Base-by-base conservation (phyloP, 2,888 invertebrate genomes). In the Lissonota sp. region DNA sequence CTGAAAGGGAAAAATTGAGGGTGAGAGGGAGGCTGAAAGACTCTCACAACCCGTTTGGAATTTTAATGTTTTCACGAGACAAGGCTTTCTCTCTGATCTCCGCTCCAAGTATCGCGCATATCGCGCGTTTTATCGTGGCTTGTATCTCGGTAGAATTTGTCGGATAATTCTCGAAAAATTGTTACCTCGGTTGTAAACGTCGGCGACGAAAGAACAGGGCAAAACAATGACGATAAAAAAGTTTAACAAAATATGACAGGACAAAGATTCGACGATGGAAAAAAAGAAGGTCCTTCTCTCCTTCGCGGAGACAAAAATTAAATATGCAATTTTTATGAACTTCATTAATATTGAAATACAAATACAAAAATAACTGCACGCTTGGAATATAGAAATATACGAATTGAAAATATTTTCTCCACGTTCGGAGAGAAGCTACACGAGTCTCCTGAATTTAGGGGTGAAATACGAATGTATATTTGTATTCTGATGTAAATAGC, bases 51-150 rank as follows among this genome's bases (percentile, higher is more conserved):
- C 53, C 77, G 44, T 53, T 44, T 78, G 37, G 74, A 81, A 81
- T 81, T 81, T 81, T 74, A 81, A 81, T 81, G 81, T 78, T 55
- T 70, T 12, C 66, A 6, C 64, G 51, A 10, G 60, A 60, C 44
- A 2, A 5, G 53, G 39, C 67, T 44, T 60, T 12, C 37, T 53
- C 62, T 42, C 12, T 12, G 67, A 76, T 78, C 66, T 74, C 57
- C 57, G 57, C 14, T 46, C 58, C 62, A 39, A 51, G 40, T 63
- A 40, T 40, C 62, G 46, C 40, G 8, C 8, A 6, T 7, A 60
- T 51, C 60, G 1, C 53, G 46, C 42, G 46, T 37, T 14, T 42
- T 60, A 75, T 40, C 26, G n/a, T 7, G 6, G 6, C 14, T 26
- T 53, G 42, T 26, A 63, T 70, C 66, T 49, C 39, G 44, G 49